Conservation (phyloP, 23 tunicate genomes). For the Botrylloides violaceus region DNA sequence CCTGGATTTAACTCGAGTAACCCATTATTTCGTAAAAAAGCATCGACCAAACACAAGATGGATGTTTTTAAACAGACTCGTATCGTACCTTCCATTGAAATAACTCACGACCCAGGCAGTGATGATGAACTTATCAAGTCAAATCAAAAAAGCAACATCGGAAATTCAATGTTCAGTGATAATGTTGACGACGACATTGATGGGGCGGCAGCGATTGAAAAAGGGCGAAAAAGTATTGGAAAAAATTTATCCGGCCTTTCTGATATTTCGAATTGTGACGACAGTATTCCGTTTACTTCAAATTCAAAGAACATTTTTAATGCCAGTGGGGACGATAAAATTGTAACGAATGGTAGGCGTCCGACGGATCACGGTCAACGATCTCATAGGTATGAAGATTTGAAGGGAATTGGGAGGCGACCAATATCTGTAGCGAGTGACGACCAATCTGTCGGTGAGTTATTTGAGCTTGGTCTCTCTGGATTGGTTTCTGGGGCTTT, state of each 20-base stretch:
- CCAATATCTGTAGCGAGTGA: slow-evolving; percentile 11
- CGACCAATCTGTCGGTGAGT: slow-evolving; percentile 15
- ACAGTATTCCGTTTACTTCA: neutral
- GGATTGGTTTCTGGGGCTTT: neutral
- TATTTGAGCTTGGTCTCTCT: neutral
- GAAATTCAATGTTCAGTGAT: no score
- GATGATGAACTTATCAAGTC: slow-evolving; percentile 21
- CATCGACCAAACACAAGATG: neutral
- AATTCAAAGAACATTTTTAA: no score
- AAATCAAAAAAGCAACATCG: neutral
- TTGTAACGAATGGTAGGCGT: neutral
- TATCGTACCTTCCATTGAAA: slow-evolving; percentile 64
- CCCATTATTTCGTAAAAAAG: neutral
- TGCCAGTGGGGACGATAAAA: neutral
- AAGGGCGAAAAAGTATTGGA: neutral
- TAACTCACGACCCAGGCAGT: slow-evolving; percentile 52
- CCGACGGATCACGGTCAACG: neutral
- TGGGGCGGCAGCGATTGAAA: neutral
- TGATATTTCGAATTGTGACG: neutral
- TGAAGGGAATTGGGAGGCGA: neutral
- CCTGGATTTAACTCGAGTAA: neutral
- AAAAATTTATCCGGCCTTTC: neutral
- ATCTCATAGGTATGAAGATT: slow-evolving; percentile 10
- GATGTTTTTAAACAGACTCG: slow-evolving; percentile 4
- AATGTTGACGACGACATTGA: neutral